Percentiles rank a stretch among this genome's conserved stretches.
Conservation (phyloP, 2,888 invertebrate species). For the Ophraella communa region DNA sequence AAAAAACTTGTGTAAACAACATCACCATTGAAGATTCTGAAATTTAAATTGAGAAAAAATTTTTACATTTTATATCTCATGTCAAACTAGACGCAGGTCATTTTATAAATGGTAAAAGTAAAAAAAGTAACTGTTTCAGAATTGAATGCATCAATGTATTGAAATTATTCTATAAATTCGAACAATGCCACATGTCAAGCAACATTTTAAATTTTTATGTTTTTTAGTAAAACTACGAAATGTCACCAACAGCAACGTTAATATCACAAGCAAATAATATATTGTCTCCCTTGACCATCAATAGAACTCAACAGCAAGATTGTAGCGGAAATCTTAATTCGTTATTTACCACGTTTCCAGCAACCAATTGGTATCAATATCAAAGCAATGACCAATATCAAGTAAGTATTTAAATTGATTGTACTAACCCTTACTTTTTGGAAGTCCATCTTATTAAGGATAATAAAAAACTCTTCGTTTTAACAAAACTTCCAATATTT, state of each 20-base stretch:
- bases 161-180: too few species aligned
- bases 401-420: conserved; percentile 30
- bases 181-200: background rate
- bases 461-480: too few species aligned
- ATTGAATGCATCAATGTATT: too few species aligned
- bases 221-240: conserved; percentile 22
- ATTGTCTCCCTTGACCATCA: conserved; percentile 31
- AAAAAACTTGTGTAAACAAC: too few species aligned
- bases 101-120: too few species aligned
- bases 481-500: too few species aligned
- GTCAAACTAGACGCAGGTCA: too few species aligned
- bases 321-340: conserved; percentile 41
- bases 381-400: conserved; percentile 48
- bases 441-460: too few species aligned
- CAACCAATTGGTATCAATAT: conserved; percentile 49
- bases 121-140: too few species aligned
- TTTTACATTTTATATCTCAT: too few species aligned
- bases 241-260: conserved; percentile 47
- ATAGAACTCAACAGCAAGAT: conserved; percentile 36
- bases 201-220: background rate
- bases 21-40: too few species aligned
- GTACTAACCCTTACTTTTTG: background rate
- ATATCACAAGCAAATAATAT: conserved; percentile 39
- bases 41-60: too few species aligned
- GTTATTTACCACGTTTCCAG: conserved; percentile 40